phyloP scores from a whole-genome alignment of 2,797 vertebrate species.

The Crenuchus spilurus region DNA sequence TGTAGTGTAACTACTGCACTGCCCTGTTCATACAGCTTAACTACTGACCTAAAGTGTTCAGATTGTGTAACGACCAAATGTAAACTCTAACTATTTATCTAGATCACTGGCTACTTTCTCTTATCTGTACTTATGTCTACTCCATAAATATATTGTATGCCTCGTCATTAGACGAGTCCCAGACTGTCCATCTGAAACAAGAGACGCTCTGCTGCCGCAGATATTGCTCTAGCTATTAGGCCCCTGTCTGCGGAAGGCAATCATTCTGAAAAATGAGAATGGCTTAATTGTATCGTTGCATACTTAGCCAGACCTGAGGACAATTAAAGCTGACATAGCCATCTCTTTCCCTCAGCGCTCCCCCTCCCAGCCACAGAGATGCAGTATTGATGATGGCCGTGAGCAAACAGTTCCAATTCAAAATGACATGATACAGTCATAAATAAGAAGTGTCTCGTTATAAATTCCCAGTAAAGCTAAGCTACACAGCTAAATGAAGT shows the following conservation, averaged over 20 bases:
- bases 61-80: too few species aligned
- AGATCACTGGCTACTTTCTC: background rate
- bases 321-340: slow-evolving; percentile 51
- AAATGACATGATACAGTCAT: slow-evolving; percentile 48
- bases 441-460: slow-evolving; percentile 34
- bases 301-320: slow-evolving; percentile 60
- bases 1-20: background rate
- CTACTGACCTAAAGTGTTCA: too few species aligned
- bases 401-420: slow-evolving; percentile 55
- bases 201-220: background rate
- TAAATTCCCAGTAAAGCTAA: slow-evolving; percentile 24
- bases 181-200: slow-evolving; percentile 11
- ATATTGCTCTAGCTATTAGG: slow-evolving; percentile 25
- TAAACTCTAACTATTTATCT: too few species aligned
- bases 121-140: background rate
- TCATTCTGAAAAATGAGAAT: slow-evolving; percentile 52
- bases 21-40: background rate
- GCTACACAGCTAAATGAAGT: background rate
- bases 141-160: background rate
- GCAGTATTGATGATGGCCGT: slow-evolving; percentile 57
- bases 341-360: slow-evolving; percentile 34
- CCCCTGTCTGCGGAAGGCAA: slow-evolving; percentile 44
- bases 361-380: slow-evolving; percentile 33
- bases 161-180: background rate
- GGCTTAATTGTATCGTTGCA: slow-evolving; percentile 47